These are phyloP conservation scores for Ceriagrion tenellum DNA, from an alignment of 2,888 invertebrate genomes.

Conservation along the genomic window DNA sequence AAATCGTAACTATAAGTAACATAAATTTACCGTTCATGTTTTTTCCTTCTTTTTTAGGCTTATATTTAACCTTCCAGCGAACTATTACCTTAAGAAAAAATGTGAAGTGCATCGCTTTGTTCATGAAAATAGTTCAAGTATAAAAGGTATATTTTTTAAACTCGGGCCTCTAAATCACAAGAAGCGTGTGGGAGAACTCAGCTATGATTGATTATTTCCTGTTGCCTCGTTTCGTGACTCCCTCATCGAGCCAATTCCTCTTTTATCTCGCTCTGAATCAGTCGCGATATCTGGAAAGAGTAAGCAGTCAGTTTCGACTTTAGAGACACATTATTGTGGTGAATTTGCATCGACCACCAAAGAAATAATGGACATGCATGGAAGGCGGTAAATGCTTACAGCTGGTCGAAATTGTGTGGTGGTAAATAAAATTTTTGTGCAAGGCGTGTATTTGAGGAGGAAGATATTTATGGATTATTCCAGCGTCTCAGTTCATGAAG, in stretches of 20 bases:
- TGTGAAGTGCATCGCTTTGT: too few species aligned
- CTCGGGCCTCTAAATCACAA: not conserved
- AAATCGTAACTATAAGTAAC: too few species aligned
- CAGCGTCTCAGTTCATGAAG: too few species aligned
- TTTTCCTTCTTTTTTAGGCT: too few species aligned
- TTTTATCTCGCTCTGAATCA: conserved; percentile 33
- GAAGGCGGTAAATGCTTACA: not conserved
- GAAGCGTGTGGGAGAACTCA: conserved; percentile 18
- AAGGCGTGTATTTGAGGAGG: not conserved
- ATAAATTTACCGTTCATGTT: too few species aligned
- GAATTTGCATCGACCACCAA: conserved; percentile 13
- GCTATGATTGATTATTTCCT: conserved; percentile 64
- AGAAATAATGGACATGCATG: not conserved
- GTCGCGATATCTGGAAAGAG: conserved; percentile 33
- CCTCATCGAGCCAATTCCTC: not conserved
- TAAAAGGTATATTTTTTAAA: too few species aligned
- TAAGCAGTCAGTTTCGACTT: not conserved
- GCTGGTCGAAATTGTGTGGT: too few species aligned
- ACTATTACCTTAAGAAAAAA: too few species aligned
- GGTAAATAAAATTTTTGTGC: not conserved
- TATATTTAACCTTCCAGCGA: too few species aligned
- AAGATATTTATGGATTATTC: too few species aligned
- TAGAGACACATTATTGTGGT: not conserved
- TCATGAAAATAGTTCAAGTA: too few species aligned
- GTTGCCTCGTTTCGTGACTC: conserved; percentile 28